Evolutionary conservation across 2,888 invertebrate species (phyloP).

Genomic region (Microctonus brassicae): DNA sequence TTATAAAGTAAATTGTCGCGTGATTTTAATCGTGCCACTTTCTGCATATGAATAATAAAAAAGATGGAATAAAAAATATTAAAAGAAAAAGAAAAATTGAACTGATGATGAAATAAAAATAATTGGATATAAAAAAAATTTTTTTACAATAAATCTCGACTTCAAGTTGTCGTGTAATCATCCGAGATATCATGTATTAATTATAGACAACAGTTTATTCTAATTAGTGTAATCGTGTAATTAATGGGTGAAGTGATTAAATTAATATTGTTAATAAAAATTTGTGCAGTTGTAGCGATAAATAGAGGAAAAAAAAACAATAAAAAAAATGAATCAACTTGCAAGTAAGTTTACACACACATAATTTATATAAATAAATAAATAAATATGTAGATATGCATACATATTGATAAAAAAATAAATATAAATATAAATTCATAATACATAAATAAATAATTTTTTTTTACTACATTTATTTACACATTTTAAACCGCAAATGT

Average conservation of each 20-base stretch:
- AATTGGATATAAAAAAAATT: not conserved
- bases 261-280: constrained; percentile 4
- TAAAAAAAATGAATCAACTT: not conserved
- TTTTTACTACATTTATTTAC: not conserved
- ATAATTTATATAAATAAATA: not conserved
- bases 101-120: not conserved
- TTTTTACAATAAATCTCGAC: not conserved
- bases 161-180: not conserved
- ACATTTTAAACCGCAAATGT: not conserved
- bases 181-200: not conserved
- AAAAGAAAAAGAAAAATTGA: not conserved
- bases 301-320: not conserved
- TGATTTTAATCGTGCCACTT: not conserved
- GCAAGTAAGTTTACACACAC: not conserved
- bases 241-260: constrained; percentile 19
- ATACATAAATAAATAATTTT: not conserved
- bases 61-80: not conserved
- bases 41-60: not conserved
- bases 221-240: constrained; percentile 7
- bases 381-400: too few species aligned
- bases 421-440: too few species aligned
- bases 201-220: not conserved
- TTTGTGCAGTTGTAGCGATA: not conserved
- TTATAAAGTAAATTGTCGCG: not conserved
- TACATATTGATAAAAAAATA: too few species aligned